Evolutionary conservation across 1,140 invertebrate species (phyloP).

Genomic region (Argopecten irradians): DNA sequence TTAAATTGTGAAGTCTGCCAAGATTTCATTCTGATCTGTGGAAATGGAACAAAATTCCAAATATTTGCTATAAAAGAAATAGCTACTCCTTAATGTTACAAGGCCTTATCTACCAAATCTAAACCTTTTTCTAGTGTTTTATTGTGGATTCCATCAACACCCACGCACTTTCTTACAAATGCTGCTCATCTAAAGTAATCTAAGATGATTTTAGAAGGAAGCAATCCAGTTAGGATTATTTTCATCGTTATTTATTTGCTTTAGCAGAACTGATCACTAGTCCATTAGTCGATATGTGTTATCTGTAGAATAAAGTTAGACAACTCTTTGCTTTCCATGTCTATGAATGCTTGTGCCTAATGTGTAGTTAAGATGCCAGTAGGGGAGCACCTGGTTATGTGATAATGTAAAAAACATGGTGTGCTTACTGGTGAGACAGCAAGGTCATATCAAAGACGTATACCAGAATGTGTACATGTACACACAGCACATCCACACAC

Average conservation of each 20-base stretch:
- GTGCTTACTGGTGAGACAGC: neutral
- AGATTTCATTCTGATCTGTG: neutral
- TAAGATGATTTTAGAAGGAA: neutral
- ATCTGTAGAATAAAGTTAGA: neutral
- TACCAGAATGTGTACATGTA: neutral
- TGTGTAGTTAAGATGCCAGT: neutral
- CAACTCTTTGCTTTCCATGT: neutral
- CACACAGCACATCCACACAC: neutral
- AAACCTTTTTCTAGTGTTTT: neutral
- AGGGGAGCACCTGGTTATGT: neutral
- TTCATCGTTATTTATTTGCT: neutral
- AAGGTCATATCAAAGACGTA: neutral
- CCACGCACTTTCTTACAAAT: neutral
- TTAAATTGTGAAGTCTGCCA: neutral
- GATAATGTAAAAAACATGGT: slow-evolving; percentile 6
- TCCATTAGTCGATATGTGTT: neutral
- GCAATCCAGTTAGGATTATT: neutral
- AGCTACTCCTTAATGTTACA: neutral
- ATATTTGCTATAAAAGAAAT: neutral
- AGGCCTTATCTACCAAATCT: neutral
- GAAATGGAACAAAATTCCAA: neutral
- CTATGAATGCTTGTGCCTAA: neutral
- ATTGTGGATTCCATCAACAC: neutral
- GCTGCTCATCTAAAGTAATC: neutral
- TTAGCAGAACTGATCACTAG: neutral